A percentile compares a stretch with the other conserved stretches of the same genome.
These are phyloP conservation scores for Podarcis lilfordi DNA, from an alignment of 2,797 vertebrate species.

Conservation along the genomic window DNA sequence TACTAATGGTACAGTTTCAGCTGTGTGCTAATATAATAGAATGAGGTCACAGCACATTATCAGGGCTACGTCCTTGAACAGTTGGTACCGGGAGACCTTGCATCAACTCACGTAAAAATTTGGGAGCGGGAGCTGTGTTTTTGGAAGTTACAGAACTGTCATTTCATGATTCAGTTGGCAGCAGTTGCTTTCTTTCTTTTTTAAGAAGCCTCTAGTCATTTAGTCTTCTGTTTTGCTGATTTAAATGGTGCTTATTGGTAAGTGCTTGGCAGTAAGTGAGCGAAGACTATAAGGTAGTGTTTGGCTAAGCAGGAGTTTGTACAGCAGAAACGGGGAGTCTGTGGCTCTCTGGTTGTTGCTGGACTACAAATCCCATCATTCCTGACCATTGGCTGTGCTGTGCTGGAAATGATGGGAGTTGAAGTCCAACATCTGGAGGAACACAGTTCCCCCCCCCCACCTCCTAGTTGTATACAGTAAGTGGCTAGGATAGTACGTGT, in stretches of 20 bases:
- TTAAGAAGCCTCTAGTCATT: not conserved
- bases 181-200: not conserved
- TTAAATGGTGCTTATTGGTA: not conserved
- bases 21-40: slow-evolving; percentile 30
- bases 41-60: slow-evolving; percentile 32
- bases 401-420: too few relatives aligned
- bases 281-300: not conserved
- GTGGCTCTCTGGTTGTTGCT: too few relatives aligned
- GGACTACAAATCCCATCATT: too few relatives aligned
- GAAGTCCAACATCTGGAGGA: too few relatives aligned
- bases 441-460: too few relatives aligned
- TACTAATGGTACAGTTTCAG: slow-evolving; percentile 25
- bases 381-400: too few relatives aligned
- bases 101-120: not conserved
- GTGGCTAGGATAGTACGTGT: not conserved
- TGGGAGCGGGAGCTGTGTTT: slow-evolving; percentile 24
- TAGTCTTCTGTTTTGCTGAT: not conserved
- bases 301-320: not conserved
- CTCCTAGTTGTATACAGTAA: not conserved
- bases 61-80: slow-evolving; percentile 18
- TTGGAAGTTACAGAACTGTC: slow-evolving; percentile 18
- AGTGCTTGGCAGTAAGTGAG: not conserved
- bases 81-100: slow-evolving; percentile 10
- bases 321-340: not conserved
- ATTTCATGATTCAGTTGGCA: not conserved